Evolutionary conservation across 2,113 vertebrate species (phyloP).

Genomic region (Hippocampus barbouri): DNA sequence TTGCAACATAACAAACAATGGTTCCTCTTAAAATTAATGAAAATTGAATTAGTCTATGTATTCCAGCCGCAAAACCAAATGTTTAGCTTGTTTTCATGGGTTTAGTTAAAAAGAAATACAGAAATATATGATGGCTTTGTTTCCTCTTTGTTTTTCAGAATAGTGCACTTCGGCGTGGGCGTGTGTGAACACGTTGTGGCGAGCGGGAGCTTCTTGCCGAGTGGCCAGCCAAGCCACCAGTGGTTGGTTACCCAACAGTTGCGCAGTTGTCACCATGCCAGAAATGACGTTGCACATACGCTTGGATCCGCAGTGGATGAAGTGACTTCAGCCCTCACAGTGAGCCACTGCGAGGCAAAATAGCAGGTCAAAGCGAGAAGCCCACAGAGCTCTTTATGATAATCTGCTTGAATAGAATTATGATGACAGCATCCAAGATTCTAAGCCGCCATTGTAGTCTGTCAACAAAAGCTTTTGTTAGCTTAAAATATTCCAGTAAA

Average conservation of each 20-base stretch:
- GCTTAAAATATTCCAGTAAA: conserved; percentile 1
- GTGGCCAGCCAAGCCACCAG: too few relatives aligned
- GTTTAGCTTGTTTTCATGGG: too few relatives aligned
- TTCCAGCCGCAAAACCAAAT: too few relatives aligned
- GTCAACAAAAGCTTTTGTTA: conserved; percentile 13
- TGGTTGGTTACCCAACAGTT: not conserved
- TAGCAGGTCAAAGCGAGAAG: conserved; percentile 7
- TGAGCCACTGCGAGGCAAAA: conserved; percentile 6
- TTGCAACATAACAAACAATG: too few relatives aligned
- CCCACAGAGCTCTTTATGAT: conserved; percentile 11
- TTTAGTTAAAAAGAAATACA: too few relatives aligned
- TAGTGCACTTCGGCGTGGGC: too few relatives aligned
- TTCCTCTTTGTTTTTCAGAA: too few relatives aligned
- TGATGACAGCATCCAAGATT: conserved; percentile 6
- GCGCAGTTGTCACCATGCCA: not conserved
- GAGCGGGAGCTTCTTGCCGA: too few relatives aligned
- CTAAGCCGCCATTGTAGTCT: conserved; percentile 8
- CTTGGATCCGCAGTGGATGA: conserved; percentile 4
- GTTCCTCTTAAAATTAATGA: too few relatives aligned
- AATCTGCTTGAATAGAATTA: conserved; percentile 20
- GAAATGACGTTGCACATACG: not conserved
- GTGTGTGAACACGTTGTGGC: too few relatives aligned
- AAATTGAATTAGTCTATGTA: too few relatives aligned
- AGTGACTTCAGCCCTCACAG: not conserved
- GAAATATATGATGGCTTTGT: too few relatives aligned